Evolutionary conservation across 2,888 invertebrate species (phyloP).

Genomic region (Abscondita cerata): DNA sequence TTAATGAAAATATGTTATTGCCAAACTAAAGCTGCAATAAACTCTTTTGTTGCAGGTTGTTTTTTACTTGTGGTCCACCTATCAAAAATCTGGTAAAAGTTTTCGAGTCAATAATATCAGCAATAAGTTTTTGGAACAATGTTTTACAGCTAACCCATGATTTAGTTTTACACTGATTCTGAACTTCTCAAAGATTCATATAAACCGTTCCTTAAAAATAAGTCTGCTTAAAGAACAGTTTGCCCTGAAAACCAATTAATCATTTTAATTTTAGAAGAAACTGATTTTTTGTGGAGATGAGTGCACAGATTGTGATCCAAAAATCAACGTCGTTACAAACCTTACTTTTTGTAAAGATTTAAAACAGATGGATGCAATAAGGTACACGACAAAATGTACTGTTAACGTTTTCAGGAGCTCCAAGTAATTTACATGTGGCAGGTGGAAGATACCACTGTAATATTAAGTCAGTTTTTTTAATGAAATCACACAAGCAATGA

Average conservation of each 20-base stretch:
- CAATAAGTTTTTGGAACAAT: neutral
- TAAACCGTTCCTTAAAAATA: neutral
- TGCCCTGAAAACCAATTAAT: neutral
- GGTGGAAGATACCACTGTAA: neutral
- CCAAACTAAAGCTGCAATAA: neutral
- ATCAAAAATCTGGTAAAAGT: neutral
- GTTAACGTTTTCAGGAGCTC: neutral
- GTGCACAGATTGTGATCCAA: neutral
- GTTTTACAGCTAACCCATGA: neutral
- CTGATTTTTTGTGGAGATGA: neutral
- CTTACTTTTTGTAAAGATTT: neutral
- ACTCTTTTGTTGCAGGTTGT: neutral
- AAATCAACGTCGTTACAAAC: neutral
- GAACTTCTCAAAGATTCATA: neutral
- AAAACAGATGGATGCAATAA: neutral
- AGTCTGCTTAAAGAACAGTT: neutral
- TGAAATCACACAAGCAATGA: constrained; percentile 7
- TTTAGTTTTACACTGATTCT: neutral
- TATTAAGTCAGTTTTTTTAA: neutral
- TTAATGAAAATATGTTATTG: neutral
- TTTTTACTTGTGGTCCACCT: neutral
- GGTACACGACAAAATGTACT: neutral
- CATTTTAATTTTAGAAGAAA: neutral
- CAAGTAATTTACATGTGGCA: neutral
- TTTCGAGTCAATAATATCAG: constrained; percentile 4